phyloP scores from a whole-genome alignment of 2,797 vertebrate species.

The Australoheros facetus region DNA sequence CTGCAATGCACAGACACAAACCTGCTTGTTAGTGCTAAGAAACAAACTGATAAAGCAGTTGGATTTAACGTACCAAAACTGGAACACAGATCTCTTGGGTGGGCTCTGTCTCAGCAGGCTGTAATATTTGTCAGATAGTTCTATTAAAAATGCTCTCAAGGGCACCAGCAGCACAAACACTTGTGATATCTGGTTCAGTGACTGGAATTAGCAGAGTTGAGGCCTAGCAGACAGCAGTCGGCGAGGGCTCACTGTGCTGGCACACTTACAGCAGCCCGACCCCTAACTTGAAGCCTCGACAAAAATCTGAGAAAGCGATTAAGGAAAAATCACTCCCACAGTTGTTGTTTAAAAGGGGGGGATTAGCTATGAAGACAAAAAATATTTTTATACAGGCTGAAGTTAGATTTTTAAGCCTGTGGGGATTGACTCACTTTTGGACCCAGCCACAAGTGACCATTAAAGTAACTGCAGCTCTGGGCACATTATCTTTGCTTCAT shows the following conservation, averaged over 20 bases:
- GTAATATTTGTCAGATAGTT: no score
- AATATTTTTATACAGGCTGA: not conserved
- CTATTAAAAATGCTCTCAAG: not conserved
- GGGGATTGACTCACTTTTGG: not conserved
- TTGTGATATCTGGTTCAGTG: not conserved
- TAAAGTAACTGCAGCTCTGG: not conserved
- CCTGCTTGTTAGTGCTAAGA: not conserved
- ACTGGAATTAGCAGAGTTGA: not conserved
- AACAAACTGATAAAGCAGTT: rapidly evolving
- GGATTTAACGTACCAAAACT: not conserved
- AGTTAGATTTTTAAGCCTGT: not conserved
- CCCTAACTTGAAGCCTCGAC: not conserved
- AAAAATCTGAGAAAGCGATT: not conserved
- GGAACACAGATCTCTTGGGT: no score
- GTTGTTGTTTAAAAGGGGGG: not conserved
- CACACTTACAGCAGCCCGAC: not conserved
- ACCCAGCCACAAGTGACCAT: not conserved
- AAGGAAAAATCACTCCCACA: not conserved
- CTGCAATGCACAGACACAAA: not conserved
- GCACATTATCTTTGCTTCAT: not conserved
- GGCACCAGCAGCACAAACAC: not conserved
- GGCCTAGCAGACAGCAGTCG: not conserved
- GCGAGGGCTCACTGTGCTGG: not conserved
- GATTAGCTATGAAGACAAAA: not conserved
- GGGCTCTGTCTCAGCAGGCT: no score